A percentile compares a stretch with the other conserved stretches of the same genome.
These are phyloP conservation scores for Hydrotaea diabolus DNA, from an alignment of 2,888 invertebrate genomes.

Conservation along the genomic window DNA sequence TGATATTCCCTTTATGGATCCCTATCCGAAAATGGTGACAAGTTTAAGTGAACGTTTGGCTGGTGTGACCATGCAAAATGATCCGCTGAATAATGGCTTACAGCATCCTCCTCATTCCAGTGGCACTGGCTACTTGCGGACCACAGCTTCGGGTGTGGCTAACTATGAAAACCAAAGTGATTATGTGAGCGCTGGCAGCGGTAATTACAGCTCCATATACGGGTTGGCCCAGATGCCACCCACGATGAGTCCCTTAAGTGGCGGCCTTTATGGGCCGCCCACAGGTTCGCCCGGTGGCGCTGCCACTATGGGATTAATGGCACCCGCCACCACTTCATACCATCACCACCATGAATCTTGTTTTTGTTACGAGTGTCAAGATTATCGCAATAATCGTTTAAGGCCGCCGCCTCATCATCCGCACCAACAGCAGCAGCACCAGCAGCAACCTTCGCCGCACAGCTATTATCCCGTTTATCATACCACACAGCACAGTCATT, in stretches of 20 bases:
- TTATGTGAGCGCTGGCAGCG: conserved; percentile 67
- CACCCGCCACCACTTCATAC: conserved; percentile 46
- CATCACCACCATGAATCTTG: conserved; percentile 78
- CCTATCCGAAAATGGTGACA: conserved; percentile 80
- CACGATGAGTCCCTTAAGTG: conserved; percentile 71
- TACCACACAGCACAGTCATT: conserved; percentile 54
- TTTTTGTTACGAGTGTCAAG: conserved; percentile 80
- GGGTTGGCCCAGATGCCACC: conserved; percentile 73
- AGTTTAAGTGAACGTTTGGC: conserved; percentile 79
- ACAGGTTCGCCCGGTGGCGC: conserved; percentile 18
- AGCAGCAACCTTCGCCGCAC: neutral
- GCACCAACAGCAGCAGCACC: conserved; percentile 67
- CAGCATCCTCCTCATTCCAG: neutral
- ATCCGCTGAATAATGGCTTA: conserved; percentile 54
- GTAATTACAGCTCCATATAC: conserved; percentile 74
- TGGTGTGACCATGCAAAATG: conserved; percentile 75
- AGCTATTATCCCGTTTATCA: conserved; percentile 56
- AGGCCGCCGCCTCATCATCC: conserved; percentile 51
- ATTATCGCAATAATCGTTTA: conserved; percentile 73
- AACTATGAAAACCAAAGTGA: conserved; percentile 70
- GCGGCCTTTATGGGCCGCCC: conserved; percentile 63
- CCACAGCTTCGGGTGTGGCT: conserved; percentile 59
- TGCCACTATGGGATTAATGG: conserved; percentile 53
- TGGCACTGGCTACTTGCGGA: conserved; percentile 54
- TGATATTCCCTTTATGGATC: conserved; percentile 79